Base-by-base conservation (phyloP, 2,888 invertebrate species). In the Athalia rosae region DNA sequence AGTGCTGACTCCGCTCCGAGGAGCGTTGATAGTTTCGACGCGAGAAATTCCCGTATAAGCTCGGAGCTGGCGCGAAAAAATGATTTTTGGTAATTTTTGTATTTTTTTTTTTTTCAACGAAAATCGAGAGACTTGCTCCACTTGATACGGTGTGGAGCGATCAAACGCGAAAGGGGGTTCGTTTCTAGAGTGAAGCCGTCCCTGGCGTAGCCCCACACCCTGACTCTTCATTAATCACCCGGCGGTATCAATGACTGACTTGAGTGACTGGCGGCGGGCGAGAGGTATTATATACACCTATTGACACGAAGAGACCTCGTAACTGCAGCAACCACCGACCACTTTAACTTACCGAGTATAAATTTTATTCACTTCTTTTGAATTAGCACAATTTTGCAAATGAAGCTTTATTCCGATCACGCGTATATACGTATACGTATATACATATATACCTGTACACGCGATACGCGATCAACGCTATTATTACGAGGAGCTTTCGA, bases 141-240 rank as follows among this genome's bases (percentile, higher is more conserved):
- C n/a, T 11, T 28, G 41, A 67, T n/a, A 28, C 41, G 67, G 28
- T 48, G 4, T 13, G 9, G 28, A 50, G 9, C 67, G 41, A n/a
- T n/a, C n/a, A 11, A 28, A 53, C n/a, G 56, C 58, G 58, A 58
- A 58, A 71, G 71, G 66, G 15, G 66, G 15, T 66, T 15, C 9
- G 66, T 8, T 47, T 63, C 45, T 13, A 11, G 0, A 41, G 48
- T 41, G 15, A 5, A 67, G 47, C 78, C 58, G 71, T 63, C 76
- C 59, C 74, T 67, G 64, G 45, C n/a, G 53, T 28, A 56, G 9
- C 71, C 85, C 85, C 85, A 87, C 89, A 88, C 88, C 88, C 88
- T 88, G 87, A 87, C 88, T 89, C 87, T 87, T 89, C 89, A 89
- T 90, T 90, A 89, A 89, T 89, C 90, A 89, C 87, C 79, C 82